phyloP scores from a whole-genome alignment of 2,113 vertebrate species.

The Tauraco erythrolophus region DNA sequence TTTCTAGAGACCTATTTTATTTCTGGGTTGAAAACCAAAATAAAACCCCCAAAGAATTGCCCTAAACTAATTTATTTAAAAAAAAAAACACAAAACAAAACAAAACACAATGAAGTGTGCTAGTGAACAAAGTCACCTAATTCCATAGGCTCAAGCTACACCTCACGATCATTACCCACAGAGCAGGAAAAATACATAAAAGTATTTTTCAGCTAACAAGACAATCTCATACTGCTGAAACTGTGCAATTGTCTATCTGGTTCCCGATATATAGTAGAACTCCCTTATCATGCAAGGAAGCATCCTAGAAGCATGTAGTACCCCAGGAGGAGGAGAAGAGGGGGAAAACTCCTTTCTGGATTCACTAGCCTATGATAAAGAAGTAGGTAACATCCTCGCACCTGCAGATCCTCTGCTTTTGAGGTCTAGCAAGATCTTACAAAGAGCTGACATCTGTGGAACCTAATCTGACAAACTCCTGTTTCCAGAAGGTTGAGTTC shows the following conservation, averaged over 20 bases:
- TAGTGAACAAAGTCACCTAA: neutral
- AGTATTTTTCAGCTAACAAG: neutral
- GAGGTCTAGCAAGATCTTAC: neutral
- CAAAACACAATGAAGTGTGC: neutral
- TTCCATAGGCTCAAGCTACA: neutral
- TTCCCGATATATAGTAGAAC: neutral
- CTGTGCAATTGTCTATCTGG: neutral
- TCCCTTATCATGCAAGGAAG: neutral
- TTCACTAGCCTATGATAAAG: neutral
- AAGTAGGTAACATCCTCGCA: neutral
- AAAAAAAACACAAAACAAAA: too few relatives aligned
- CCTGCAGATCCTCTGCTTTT: neutral
- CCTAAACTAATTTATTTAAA: neutral
- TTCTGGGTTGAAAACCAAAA: neutral
- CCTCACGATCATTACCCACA: neutral
- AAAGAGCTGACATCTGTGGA: neutral
- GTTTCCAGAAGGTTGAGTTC: neutral
- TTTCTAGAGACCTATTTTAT: neutral
- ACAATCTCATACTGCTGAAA: neutral
- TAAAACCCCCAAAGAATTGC: neutral
- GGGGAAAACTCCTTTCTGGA: neutral
- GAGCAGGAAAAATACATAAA: neutral
- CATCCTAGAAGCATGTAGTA: neutral
- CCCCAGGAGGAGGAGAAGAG: neutral
- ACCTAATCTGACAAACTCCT: neutral